phyloP scores from a whole-genome alignment of 1,140 invertebrate genomes.

The Aphaenogaster ashmeadi region DNA sequence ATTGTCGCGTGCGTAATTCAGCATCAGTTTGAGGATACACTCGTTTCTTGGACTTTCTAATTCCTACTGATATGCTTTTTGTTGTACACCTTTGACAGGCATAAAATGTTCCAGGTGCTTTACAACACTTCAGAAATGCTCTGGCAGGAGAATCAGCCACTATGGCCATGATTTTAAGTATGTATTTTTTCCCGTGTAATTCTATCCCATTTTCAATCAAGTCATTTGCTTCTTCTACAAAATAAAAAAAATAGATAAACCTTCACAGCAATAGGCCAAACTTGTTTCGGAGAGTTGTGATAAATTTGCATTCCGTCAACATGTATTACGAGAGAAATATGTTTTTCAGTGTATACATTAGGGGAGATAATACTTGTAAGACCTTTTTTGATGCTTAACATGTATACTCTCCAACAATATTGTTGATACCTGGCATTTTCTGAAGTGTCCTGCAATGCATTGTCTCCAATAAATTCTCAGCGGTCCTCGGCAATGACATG shows the following conservation, averaged over 20 bases:
- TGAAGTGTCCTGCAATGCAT: constrained; percentile 1
- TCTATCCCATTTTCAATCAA: not conserved
- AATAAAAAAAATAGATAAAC: not conserved
- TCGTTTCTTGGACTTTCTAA: not conserved
- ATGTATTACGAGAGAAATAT: constrained; percentile 12
- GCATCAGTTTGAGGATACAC: not conserved
- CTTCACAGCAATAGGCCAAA: not conserved
- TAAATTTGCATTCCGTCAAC: not conserved
- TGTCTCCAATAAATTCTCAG: not conserved
- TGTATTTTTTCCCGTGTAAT: not conserved
- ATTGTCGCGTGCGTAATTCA: not conserved
- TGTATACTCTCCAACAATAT: constrained; percentile 7
- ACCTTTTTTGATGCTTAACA: not conserved
- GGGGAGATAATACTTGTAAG: not conserved
- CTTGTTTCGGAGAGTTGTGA: not conserved
- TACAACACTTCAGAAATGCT: not conserved
- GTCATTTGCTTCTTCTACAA: not conserved
- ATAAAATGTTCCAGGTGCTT: not conserved
- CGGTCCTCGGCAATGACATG: not conserved
- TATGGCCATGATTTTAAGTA: not conserved
- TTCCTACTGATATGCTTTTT: not conserved
- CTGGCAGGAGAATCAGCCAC: not conserved
- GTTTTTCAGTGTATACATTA: not conserved
- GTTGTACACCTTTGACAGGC: not conserved
- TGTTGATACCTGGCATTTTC: not conserved